Base-by-base conservation (phyloP, 2,888 invertebrate species). In the Lithophane ornitopus region DNA sequence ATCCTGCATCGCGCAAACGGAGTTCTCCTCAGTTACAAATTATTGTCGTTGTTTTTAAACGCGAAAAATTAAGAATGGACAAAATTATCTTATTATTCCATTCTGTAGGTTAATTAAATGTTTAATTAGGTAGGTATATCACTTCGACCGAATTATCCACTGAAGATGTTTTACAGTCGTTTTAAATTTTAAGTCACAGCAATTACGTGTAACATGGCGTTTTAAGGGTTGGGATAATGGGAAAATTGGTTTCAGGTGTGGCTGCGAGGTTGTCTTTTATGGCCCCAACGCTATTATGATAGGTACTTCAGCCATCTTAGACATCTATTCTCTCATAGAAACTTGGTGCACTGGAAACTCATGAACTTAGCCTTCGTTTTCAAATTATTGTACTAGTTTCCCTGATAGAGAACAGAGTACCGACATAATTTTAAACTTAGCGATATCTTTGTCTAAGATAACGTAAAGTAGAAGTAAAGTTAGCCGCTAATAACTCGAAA, bases 161-260 rank as follows among this genome's bases (percentile, higher is more conserved):
- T 34, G n/a, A 73, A 62, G 59, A 56, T 65, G 52, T 74, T 84
- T 62, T 62, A 61, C 39, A 41, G 62, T 41, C 59, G 68, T 76
- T 81, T 81, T 34, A 68, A 68, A 84, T 70, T 74, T 56, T 65
- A 75, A 76, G 46, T 52, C n/a, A 39, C 52, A 63, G 69, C 44
- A 78, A 81, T 85, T 84, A 74, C 54, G 34, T 34, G 16, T n/a
- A 76, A 75, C 28, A 70, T 72, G 70, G 66, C 52, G 54, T 52
- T 76, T 65, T 52, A 54, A 52, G 44, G 71, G 67, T n/a, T n/a
- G 41, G 46, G 12, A 67, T 85, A 69, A 78, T 66, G 58, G 56
- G 62, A 2, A 78, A 74, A 82, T 85, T 82, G 74, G 74, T 69
- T 78, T 82, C 83, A 74, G 74, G 74, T 85, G 82, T 77, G 52